These are phyloP conservation scores for Trimorus sp. DNA, from an alignment of 2,888 invertebrate species.

Conservation along the genomic window DNA sequence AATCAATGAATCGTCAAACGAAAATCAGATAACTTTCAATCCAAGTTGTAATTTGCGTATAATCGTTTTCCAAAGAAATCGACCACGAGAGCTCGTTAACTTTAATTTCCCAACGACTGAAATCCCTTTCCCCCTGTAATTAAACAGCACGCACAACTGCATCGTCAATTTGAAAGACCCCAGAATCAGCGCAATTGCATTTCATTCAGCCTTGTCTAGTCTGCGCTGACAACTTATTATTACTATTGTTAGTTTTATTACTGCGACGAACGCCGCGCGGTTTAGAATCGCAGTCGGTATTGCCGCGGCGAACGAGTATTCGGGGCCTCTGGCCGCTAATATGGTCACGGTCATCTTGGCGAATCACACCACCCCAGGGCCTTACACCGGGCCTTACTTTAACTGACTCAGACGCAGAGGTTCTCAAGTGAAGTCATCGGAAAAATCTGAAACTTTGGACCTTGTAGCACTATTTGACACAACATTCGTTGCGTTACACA, in stretches of 20 bases:
- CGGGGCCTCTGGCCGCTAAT: conserved; percentile 78
- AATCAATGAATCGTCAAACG: no score
- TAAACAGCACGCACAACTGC: no score
- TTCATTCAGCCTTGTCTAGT: conserved; percentile 47
- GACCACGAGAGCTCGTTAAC: no score
- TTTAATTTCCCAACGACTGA: no score
- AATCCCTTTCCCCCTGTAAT: no score
- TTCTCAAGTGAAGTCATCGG: conserved; percentile 68
- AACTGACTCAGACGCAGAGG: conserved; percentile 76
- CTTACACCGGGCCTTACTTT: conserved; percentile 72
- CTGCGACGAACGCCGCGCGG: conserved; percentile 42
- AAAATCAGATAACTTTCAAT: no score
- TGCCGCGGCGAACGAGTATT: conserved; percentile 67
- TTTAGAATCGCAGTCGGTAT: conserved; percentile 55
- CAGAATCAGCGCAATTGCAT: conserved; percentile 14
- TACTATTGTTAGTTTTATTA: conserved; percentile 64
- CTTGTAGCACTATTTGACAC: no score
- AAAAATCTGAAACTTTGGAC: no score
- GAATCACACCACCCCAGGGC: conserved; percentile 77
- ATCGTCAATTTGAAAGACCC: conserved; percentile 11
- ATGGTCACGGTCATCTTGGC: conserved; percentile 80
- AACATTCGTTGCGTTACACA: no score
- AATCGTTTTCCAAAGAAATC: no score
- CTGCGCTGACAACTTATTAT: conserved; percentile 44
- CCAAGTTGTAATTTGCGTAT: no score